A percentile compares a stretch with the other conserved stretches of the same genome.
phyloP scores from a whole-genome alignment of 2,888 invertebrate species.

The Doris montereyensis region DNA sequence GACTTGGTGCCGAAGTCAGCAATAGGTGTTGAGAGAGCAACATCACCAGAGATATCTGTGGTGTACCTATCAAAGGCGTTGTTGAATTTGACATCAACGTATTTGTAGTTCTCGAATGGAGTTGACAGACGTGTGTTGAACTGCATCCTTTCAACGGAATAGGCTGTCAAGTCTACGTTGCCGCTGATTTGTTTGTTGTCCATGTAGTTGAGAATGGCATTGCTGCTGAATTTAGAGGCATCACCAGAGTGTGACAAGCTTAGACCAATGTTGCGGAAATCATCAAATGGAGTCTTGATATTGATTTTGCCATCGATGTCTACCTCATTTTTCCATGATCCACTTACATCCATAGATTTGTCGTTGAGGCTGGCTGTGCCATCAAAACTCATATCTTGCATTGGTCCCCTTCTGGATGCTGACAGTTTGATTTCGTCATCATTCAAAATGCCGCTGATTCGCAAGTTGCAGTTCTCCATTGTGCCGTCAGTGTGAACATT shows the following conservation, averaged over 20 bases:
- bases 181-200: conserved; percentile 34
- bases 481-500: no score
- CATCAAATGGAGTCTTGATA: background rate
- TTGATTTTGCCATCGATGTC: background rate
- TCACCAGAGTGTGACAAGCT: conserved; percentile 19
- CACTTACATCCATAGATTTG: background rate
- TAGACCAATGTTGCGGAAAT: conserved; percentile 8
- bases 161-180: conserved; percentile 24
- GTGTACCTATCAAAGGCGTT: background rate
- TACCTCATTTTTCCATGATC: background rate
- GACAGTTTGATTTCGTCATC: background rate
- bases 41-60: background rate
- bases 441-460: background rate
- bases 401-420: background rate
- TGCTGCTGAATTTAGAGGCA: background rate
- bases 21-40: background rate
- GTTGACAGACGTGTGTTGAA: background rate
- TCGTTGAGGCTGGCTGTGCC: background rate
- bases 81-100: background rate
- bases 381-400: background rate
- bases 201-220: conserved; percentile 32
- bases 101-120: background rate
- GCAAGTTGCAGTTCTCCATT: conserved; percentile 7
- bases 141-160: background rate
- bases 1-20: background rate